Percentiles rank a stretch among this genome's conserved stretches.
These are phyloP conservation scores for Plodia interpunctella DNA, from an alignment of 1,140 invertebrate genomes.

Conservation along the genomic window DNA sequence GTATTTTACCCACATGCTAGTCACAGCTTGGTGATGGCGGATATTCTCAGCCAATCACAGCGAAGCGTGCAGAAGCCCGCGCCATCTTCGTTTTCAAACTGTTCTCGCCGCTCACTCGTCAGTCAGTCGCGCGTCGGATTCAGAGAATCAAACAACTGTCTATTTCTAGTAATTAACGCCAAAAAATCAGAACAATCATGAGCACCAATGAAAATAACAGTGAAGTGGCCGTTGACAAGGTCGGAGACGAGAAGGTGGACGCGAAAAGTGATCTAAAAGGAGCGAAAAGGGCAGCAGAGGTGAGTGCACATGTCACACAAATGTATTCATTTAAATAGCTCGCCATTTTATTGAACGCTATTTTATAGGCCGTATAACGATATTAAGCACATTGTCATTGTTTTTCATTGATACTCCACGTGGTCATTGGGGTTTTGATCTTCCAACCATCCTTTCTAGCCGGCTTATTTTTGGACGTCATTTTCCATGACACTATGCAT, in stretches of 20 bases:
- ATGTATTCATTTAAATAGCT: slow-evolving; percentile 69
- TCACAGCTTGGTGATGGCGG: slow-evolving; percentile 54
- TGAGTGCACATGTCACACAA: slow-evolving; percentile 80
- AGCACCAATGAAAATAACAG: slow-evolving; percentile 90
- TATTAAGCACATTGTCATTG: slow-evolving; percentile 19
- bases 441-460: slow-evolving; percentile 17
- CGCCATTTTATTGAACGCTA: slow-evolving; percentile 74
- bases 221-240: slow-evolving; percentile 89
- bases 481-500: slow-evolving; percentile 40
- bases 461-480: slow-evolving; percentile 66
- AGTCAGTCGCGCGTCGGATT: slow-evolving; percentile 78
- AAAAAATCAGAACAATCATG: slow-evolving; percentile 82
- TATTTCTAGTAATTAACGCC: slow-evolving; percentile 68
- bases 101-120: slow-evolving; percentile 76
- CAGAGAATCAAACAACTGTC: slow-evolving; percentile 70
- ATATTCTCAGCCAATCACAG: slow-evolving; percentile 76
- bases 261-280: slow-evolving; percentile 90
- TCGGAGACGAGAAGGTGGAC: slow-evolving; percentile 86
- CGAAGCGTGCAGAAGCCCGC: slow-evolving; percentile 81
- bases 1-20: slow-evolving; percentile 50
- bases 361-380: slow-evolving; percentile 38
- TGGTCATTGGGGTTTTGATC: slow-evolving; percentile 16
- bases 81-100: slow-evolving; percentile 91
- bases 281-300: slow-evolving; percentile 91
- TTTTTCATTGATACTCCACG: slow-evolving; percentile 23